These are phyloP conservation scores for Asarcornis scutulata DNA, from an alignment of 2,113 vertebrate species.

Conservation along the genomic window DNA sequence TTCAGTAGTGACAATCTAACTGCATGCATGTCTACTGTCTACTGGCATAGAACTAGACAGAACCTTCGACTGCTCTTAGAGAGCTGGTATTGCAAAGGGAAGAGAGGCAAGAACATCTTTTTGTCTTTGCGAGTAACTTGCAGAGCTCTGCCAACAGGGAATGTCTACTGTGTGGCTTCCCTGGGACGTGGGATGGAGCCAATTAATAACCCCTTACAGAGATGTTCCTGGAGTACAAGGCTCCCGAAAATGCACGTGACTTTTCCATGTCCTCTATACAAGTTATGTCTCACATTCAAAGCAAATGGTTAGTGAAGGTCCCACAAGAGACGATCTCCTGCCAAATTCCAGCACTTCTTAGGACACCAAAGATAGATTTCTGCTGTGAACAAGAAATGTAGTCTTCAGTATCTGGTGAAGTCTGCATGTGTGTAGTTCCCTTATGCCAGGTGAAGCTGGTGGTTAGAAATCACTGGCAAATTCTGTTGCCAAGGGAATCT, in stretches of 20 bases:
- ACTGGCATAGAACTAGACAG: neutral
- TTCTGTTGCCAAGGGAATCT: neutral
- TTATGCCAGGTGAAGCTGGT: neutral
- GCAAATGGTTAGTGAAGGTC: neutral
- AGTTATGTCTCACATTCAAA: neutral
- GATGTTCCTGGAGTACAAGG: neutral
- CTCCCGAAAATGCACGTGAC: neutral
- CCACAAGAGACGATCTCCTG: neutral
- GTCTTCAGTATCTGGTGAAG: neutral
- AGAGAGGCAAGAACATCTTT: neutral
- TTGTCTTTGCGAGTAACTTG: neutral
- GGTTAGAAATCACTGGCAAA: neutral
- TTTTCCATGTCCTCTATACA: neutral
- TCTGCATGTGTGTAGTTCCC: neutral
- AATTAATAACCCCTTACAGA: neutral
- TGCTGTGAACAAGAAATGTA: neutral
- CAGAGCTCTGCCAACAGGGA: neutral
- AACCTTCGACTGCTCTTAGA: neutral
- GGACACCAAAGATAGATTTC: neutral
- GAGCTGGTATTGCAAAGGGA: neutral
- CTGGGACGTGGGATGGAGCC: neutral
- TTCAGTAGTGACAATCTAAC: neutral
- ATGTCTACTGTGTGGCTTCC: neutral
- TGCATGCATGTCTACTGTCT: neutral
- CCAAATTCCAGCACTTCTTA: conserved; percentile 16